Evolutionary conservation across 2,113 vertebrate genomes (phyloP).

Genomic region (Paradisaea rubra): DNA sequence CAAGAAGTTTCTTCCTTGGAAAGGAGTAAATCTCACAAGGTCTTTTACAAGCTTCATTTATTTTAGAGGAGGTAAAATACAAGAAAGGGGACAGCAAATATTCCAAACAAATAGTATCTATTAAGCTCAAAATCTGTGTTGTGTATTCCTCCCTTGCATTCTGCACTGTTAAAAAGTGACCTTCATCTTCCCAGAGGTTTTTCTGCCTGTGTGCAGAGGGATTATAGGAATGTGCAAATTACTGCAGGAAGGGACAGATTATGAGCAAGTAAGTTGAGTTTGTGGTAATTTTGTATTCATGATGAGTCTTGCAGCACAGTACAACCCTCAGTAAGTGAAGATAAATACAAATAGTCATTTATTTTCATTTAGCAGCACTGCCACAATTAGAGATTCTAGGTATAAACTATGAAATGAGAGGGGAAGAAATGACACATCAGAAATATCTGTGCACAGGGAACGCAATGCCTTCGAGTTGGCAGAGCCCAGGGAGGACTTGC

Average conservation of each 20-base stretch:
- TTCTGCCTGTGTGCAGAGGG: not conserved
- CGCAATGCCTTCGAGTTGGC: not conserved
- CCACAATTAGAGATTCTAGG: not conserved
- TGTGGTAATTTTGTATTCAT: not conserved
- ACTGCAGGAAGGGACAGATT: not conserved
- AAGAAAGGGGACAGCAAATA: not conserved
- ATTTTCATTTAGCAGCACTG: not conserved
- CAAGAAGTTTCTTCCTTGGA: conserved; percentile 7
- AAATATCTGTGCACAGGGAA: not conserved
- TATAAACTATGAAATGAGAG: not conserved
- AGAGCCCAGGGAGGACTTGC: not conserved
- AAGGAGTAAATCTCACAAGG: conserved; percentile 22
- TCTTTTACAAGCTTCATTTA: conserved; percentile 42
- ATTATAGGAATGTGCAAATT: not conserved
- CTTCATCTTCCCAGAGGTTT: not conserved
- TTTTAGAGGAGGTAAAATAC: conserved; percentile 8
- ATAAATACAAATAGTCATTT: not conserved
- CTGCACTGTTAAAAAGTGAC: not conserved
- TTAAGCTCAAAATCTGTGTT: not conserved
- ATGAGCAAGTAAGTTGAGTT: not conserved
- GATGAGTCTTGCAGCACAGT: not conserved
- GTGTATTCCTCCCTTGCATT: not conserved
- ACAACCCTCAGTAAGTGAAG: not conserved
- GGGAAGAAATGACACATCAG: not conserved
- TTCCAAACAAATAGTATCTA: conserved; percentile 16